These are phyloP conservation scores for Hyposmocoma kahamanoa DNA, from an alignment of 1,140 invertebrate genomes.

Conservation along the genomic window DNA sequence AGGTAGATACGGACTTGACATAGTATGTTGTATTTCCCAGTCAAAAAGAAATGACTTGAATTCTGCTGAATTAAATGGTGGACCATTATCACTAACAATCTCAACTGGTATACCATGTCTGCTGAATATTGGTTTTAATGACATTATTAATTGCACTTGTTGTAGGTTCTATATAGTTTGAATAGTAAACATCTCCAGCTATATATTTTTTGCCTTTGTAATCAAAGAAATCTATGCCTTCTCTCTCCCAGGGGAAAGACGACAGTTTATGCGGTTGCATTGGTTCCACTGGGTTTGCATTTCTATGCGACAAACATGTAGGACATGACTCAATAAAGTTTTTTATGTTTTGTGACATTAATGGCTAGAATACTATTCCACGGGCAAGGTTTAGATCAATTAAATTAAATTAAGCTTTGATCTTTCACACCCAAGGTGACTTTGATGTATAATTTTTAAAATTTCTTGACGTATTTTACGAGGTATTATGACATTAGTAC, in stretches of 20 bases:
- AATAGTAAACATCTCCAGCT: background rate
- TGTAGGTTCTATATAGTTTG: background rate
- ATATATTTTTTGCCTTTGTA: background rate
- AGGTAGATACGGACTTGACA: background rate
- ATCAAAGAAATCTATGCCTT: background rate
- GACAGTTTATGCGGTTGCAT: conserved; percentile 14
- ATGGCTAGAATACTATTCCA: conserved; percentile 21
- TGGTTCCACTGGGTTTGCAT: conserved; percentile 14
- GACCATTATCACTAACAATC: background rate
- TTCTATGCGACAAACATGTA: conserved; percentile 16
- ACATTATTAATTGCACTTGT: background rate
- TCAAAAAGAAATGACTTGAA: background rate
- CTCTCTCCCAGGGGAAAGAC: conserved; percentile 23
- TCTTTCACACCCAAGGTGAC: conserved; percentile 20
- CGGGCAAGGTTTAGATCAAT: conserved; percentile 17
- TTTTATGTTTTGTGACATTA: conserved; percentile 20
- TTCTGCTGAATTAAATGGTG: background rate
- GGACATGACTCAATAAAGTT: conserved; percentile 18
- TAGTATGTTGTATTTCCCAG: background rate
- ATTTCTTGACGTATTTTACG: conserved; percentile 16
- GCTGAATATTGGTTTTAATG: background rate
- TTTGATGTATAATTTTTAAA: conserved; percentile 22
- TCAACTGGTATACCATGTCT: background rate
- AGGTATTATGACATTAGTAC: conserved; percentile 22
- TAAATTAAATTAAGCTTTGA: too few species aligned